Evolutionary conservation across 92 coral and sea anemone species (phyloP), one percentile per base, ranked within the genome.

Genomic region (Ricordea florida): DNA sequence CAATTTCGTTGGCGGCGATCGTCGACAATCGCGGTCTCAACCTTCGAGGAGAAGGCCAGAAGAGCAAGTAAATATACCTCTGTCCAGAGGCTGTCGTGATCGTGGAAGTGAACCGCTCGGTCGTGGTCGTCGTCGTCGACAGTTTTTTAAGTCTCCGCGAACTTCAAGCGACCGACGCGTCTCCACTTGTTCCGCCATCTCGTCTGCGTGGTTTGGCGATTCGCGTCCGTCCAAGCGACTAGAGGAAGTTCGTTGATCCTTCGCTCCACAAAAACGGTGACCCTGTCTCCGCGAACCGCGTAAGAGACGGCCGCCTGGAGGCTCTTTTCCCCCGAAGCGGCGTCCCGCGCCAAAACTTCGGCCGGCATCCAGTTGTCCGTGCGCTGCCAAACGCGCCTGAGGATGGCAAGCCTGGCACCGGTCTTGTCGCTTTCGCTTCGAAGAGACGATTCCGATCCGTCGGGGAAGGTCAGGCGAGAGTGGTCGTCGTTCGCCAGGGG

Each of bases 401-500:
- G 62, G 9, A 55, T 38, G 10, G 62, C 62, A 8, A 55, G 21
- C 18, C 62, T 34, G 3, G 62, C 62, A 9, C 36, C 62, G 17
- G 18, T 20, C 40, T 55, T 55, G 62, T 55, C 62, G 62, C 27
- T 23, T 7, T 7, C 37, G 6, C 36, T 55, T 5, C 62, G 40
- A 27, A 27, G 37, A 3, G 31, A 8, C 5, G 40, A 10, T 13
- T 55, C 62, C 17, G 62, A 25, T 1, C 37, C 62, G 17, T 55
- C 62, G 7, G 62, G 62, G 33, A 28, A 55, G 3, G 62, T 27
- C 37, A 55, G 3, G 27, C 62, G 62, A 8, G 62, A 27, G 36
- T 55, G 31, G 32, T 55, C 62, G 36, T 55, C 62, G 21, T 55
- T 38, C 15, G 62, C 62, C 15, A 55, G 62, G n/a, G 37, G 14